These are phyloP conservation scores for Eutolmus rufibarbis DNA, from an alignment of 2,888 invertebrate species.

Conservation along the genomic window DNA sequence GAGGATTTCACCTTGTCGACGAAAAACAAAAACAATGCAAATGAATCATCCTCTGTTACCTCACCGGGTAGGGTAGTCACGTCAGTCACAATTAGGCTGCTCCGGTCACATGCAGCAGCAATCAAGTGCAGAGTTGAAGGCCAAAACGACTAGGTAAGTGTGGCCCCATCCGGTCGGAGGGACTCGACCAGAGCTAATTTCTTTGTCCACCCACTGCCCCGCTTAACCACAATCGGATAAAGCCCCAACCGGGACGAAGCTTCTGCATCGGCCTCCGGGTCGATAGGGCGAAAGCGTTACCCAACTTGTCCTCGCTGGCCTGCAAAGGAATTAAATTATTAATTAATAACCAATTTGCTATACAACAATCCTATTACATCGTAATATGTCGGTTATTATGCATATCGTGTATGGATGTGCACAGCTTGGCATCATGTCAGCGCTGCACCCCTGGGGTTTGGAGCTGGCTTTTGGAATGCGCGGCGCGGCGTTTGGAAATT, in stretches of 20 bases:
- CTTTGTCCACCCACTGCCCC: background rate
- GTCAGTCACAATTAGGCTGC: slow-evolving; percentile 10
- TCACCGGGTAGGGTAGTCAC: slow-evolving; percentile 13
- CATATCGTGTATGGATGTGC: background rate
- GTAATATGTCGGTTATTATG: slow-evolving; percentile 4
- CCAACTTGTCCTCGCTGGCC: background rate
- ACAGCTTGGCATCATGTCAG: background rate
- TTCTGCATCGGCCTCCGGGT: background rate
- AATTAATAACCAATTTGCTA: slow-evolving; percentile 39
- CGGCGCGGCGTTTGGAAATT: background rate
- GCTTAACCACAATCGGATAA: slow-evolving; percentile 1
- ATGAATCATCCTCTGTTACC: background rate
- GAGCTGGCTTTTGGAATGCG: background rate
- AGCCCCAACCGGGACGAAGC: background rate
- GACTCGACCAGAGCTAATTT: background rate
- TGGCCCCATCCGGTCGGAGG: background rate
- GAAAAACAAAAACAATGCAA: background rate
- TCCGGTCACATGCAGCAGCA: slow-evolving; percentile 62
- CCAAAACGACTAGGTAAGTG: slow-evolving; percentile 57
- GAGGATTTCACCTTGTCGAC: background rate
- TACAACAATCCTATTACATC: background rate
- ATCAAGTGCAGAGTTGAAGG: slow-evolving; percentile 64
- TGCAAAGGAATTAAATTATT: slow-evolving; percentile 24
- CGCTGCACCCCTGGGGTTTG: background rate
- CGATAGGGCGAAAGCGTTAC: background rate